Evolutionary conservation across 2,113 vertebrate genomes (phyloP).

Genomic region (Calonectris borealis): DNA sequence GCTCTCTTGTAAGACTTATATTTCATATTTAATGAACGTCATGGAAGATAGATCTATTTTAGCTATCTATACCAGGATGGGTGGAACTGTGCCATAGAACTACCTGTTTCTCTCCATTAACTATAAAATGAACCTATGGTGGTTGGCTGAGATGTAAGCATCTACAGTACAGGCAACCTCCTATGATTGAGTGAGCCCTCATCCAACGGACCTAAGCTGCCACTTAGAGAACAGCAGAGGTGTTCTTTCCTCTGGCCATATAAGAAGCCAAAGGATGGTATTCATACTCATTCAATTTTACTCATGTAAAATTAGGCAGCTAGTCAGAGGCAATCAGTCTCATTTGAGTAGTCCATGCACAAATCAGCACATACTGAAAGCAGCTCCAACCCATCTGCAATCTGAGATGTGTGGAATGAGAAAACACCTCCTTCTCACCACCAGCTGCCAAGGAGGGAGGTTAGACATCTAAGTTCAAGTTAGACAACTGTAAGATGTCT

Average conservation of each 20-base stretch:
- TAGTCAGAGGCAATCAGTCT: neutral
- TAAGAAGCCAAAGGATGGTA: neutral
- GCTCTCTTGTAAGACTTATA: neutral
- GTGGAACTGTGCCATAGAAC: neutral
- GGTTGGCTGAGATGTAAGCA: neutral
- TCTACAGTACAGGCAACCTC: neutral
- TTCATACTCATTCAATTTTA: neutral
- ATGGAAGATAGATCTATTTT: neutral
- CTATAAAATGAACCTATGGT: neutral
- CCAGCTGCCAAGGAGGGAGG: neutral
- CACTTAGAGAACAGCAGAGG: neutral
- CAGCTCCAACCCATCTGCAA: neutral
- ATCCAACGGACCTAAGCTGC: neutral
- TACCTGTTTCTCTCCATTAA: neutral
- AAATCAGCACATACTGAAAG: neutral
- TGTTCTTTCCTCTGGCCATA: neutral
- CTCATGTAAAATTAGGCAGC: neutral
- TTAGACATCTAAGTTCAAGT: neutral
- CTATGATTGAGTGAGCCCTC: neutral
- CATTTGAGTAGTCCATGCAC: neutral
- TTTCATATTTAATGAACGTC: neutral
- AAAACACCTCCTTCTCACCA: neutral
- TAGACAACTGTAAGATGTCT: neutral
- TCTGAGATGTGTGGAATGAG: neutral
- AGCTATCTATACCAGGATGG: neutral